Conservation (phyloP, 2,888 invertebrate genomes). For the Hirtodrosophila confusa region DNA sequence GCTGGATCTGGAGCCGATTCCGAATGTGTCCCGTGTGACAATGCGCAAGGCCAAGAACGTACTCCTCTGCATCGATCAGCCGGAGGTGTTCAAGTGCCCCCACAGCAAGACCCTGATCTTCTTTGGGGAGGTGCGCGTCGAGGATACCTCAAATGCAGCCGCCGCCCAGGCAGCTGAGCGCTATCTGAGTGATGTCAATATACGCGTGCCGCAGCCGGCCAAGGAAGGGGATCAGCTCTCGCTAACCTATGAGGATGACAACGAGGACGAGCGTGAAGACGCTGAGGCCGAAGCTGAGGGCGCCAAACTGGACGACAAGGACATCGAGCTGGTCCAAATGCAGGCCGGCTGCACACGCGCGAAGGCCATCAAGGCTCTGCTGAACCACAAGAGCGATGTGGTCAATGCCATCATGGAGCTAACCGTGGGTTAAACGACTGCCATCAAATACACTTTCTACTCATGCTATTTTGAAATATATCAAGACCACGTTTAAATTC, state of each 20-base stretch:
- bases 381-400: slow-evolving; percentile 56
- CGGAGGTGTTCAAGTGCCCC: slow-evolving; percentile 58
- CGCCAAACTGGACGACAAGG: slow-evolving; percentile 45
- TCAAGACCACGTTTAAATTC: too few species aligned
- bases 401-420: slow-evolving; percentile 71
- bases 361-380: slow-evolving; percentile 51
- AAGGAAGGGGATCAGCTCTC: not conserved
- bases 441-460: too few species aligned
- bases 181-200: slow-evolving; percentile 31
- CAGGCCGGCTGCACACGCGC: slow-evolving; percentile 59
- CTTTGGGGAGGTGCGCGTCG: slow-evolving; percentile 59
- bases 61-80: slow-evolving; percentile 52
- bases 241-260: not conserved
- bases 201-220: not conserved
- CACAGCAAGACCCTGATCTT: slow-evolving; percentile 49
- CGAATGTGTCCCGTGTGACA: slow-evolving; percentile 55
- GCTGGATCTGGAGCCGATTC: slow-evolving; percentile 48
- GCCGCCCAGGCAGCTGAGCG: slow-evolving; percentile 53
- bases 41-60: slow-evolving; percentile 63
- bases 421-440: slow-evolving; percentile 33
- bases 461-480: too few species aligned
- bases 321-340: slow-evolving; percentile 62
- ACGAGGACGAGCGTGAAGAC: slow-evolving; percentile 6
- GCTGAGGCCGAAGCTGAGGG: slow-evolving; percentile 4
- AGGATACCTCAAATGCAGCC: slow-evolving; percentile 45